A percentile compares a stretch with the other conserved stretches of the same genome.
Evolutionary conservation across 2,888 invertebrate species (phyloP).

Genomic region (Drosophila rellima): DNA sequence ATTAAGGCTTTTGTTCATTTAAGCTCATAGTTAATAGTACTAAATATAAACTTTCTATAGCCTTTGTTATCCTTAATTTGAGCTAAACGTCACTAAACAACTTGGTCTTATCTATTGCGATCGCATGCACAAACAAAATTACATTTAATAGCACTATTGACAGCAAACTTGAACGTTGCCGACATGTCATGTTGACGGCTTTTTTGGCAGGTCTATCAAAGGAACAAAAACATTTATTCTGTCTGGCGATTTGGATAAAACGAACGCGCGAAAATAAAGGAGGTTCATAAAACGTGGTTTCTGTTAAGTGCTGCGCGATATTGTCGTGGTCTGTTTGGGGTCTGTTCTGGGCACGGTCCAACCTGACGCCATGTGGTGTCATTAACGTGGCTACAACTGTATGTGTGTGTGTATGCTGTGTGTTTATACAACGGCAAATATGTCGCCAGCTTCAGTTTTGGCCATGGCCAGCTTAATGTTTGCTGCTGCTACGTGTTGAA

Average conservation of each 20-base stretch:
- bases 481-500: constrained; percentile 74
- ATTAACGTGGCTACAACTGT: constrained; percentile 55
- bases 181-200: constrained; percentile 33
- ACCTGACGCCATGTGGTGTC: constrained; percentile 63
- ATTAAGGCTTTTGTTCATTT: no score
- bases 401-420: constrained; percentile 6
- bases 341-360: constrained; percentile 25
- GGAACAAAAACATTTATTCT: not conserved
- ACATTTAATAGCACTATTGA: constrained; percentile 35
- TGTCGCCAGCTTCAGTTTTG: constrained; percentile 32
- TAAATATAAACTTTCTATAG: not conserved
- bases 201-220: not conserved
- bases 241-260: constrained; percentile 46
- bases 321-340: constrained; percentile 34
- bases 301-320: constrained; percentile 64
- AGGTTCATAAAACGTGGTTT: constrained; percentile 57
- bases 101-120: constrained; percentile 3
- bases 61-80: not conserved
- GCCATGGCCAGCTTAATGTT: constrained; percentile 63
- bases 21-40: not conserved
- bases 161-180: constrained; percentile 18
- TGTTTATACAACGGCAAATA: constrained; percentile 44
- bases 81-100: not conserved
- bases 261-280: constrained; percentile 39
- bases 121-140: constrained; percentile 32